Conservation (phyloP, 2,113 vertebrate genomes). For the Gavialis gangeticus region DNA sequence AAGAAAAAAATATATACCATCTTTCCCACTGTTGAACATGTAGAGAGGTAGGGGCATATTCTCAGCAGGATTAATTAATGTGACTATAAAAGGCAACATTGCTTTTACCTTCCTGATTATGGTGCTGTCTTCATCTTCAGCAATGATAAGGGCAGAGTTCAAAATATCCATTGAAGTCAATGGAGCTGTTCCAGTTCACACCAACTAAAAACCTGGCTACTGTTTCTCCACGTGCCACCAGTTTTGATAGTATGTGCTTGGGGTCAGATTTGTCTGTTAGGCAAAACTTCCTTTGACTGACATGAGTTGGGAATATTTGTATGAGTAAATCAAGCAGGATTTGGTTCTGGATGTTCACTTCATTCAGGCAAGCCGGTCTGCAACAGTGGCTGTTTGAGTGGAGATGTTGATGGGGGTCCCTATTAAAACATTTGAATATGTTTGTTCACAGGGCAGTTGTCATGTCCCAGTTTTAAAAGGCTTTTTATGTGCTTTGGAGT, state of each 20-base stretch:
- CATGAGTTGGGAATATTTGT: neutral
- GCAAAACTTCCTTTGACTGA: neutral
- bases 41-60: neutral
- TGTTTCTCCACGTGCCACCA: neutral
- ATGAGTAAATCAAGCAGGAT: neutral
- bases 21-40: neutral
- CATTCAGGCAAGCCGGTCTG: too few relatives aligned
- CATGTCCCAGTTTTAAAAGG: neutral
- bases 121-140: neutral
- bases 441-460: neutral
- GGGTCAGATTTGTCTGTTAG: neutral
- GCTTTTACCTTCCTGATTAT: neutral
- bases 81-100: neutral
- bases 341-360: neutral
- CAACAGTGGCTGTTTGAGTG: neutral
- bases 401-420: neutral
- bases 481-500: neutral
- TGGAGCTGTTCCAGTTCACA: neutral
- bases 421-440: neutral
- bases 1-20: too few relatives aligned
- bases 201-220: neutral
- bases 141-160: neutral
- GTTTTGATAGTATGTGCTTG: neutral
- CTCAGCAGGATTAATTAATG: neutral
- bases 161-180: neutral